Conservation (phyloP, 2,888 invertebrate genomes). For the Calameuta idolon region DNA sequence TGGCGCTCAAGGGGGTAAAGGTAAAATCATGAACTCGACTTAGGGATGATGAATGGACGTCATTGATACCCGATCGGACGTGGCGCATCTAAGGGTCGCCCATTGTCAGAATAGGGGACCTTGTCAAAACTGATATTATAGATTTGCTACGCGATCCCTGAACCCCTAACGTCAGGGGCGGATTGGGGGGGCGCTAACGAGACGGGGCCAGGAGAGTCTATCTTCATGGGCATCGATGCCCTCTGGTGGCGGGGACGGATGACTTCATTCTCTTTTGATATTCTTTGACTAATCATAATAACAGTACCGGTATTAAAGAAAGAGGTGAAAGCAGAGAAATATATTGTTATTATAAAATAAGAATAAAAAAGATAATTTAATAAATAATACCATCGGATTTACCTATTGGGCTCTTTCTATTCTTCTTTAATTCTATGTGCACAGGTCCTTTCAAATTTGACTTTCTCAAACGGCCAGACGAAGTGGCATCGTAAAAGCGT, state of each 20-base stretch:
- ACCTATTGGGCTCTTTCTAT: too few species aligned
- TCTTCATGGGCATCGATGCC: conserved; percentile 14
- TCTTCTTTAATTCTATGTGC: too few species aligned
- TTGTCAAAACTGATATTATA: conserved; percentile 60
- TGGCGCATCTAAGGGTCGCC: conserved; percentile 30
- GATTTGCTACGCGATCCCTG: conserved; percentile 58
- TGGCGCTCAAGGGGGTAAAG: conserved; percentile 25
- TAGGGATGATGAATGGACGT: conserved; percentile 54
- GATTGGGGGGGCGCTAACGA: conserved; percentile 29
- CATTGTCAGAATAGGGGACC: conserved; percentile 49
- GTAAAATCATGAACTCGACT: conserved; percentile 45
- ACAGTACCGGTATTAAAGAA: too few species aligned
- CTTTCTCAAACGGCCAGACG: too few species aligned
- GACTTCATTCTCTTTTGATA: too few species aligned
- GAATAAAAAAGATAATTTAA: too few species aligned
- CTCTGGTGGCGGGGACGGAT: not conserved
- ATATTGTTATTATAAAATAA: too few species aligned
- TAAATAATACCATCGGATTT: too few species aligned
- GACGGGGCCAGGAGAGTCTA: conserved; percentile 43
- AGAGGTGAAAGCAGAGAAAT: too few species aligned
- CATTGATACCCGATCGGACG: conserved; percentile 57
- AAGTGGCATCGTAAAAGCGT: too few species aligned
- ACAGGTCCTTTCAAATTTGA: too few species aligned
- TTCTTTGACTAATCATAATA: too few species aligned
- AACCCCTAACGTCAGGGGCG: conserved; percentile 28